Conservation (phyloP, 2,113 vertebrate genomes). For the Anser brachyrhynchus region DNA sequence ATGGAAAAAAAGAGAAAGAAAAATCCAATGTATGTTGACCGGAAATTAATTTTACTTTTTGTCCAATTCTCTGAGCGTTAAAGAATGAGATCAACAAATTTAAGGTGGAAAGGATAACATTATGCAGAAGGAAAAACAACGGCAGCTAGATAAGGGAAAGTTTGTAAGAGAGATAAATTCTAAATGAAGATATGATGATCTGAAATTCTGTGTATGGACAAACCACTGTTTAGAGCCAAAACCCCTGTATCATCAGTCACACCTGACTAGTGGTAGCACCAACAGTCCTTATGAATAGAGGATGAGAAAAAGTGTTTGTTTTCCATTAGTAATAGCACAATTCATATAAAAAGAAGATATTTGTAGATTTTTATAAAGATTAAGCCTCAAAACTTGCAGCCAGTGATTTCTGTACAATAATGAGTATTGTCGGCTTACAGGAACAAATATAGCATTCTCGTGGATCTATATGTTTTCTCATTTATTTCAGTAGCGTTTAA, state of each 20-base stretch:
- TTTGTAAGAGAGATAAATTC: not conserved
- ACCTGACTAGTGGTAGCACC: not conserved
- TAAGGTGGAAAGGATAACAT: not conserved
- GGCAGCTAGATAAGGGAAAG: not conserved
- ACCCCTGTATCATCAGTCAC: not conserved
- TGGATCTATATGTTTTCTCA: not conserved
- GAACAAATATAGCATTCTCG: not conserved
- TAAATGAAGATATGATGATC: not conserved
- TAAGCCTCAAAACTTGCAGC: not conserved
- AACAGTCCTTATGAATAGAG: not conserved
- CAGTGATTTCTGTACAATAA: not conserved
- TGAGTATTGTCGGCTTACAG: not conserved
- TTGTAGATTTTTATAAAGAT: not conserved
- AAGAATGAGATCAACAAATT: not conserved
- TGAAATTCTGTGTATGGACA: not conserved
- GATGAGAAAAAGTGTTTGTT: not conserved
- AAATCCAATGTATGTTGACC: not conserved
- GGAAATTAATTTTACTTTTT: not conserved
- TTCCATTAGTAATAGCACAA: not conserved
- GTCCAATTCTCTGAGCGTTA: not conserved
- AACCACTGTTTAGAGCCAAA: rapidly evolving
- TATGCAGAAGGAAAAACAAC: not conserved
- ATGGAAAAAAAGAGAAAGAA: not conserved
- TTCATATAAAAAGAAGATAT: not conserved
- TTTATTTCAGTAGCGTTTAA: not conserved